Evolutionary conservation across 2,113 vertebrate genomes (phyloP), one percentile per base, ranked within the genome.

Genomic region (Cnemophilus loriae): DNA sequence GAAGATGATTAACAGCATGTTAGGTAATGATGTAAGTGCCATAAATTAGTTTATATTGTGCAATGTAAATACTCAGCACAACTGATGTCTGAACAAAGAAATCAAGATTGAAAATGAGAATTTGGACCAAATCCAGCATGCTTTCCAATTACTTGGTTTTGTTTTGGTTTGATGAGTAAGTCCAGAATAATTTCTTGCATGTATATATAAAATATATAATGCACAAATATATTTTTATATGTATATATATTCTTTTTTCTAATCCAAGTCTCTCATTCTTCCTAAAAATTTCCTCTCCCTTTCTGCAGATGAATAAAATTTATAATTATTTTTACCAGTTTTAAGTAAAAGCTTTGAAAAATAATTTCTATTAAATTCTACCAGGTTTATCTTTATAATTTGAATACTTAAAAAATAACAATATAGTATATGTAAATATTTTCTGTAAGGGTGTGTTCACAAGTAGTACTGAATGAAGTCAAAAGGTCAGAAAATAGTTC

Each of bases 11-110:
- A 97, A 97, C 85, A 97, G 42, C 78, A 95, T 96, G 61, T 94
- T 95, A 96, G 87, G 81, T 94, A 95, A 96, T 98, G 97, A 97
- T 96, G 93, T 96, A 97, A 97, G 91, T 96, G 91, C 83, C 68
- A 67, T 89, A 84, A 95, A 95, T 96, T 91, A 92, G 84, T 97
- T 98, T 97, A 96, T 68, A 56, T 95, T 96, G 69, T 84, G 22
- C 77, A 96, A 47, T 96, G 95, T 96, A 96, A 98, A 97, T 97
- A 97, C 55, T 88, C 63, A 85, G 42, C 44, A 93, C 60, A 87
- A 52, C 26, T 89, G 65, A 87, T 93, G 24, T 65, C 89, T 93
- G 82, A 97, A 92, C 90, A 95, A 97, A 95, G 90, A 94, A 93
- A 94, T 4, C 24, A 84, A 74, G 70, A 95, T 46, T 91, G 82